Evolutionary conservation across 2,113 vertebrate genomes (phyloP), one percentile per base, ranked within the genome.

Genomic region (Notothenia coriiceps): DNA sequence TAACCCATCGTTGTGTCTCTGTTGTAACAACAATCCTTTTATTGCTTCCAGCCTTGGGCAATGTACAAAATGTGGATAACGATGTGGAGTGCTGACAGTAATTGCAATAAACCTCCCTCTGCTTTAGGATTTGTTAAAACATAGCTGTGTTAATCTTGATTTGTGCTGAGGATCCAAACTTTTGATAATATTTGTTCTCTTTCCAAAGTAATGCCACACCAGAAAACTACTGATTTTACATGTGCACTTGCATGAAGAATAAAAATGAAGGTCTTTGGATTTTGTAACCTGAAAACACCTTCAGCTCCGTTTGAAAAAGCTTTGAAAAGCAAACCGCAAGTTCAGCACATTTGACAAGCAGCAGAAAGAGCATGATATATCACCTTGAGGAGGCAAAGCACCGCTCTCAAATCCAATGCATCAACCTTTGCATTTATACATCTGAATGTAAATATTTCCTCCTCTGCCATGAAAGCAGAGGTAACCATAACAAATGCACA

Each of bases 341-440:
- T 89, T 88, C 83, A 85, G 86, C 86, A 86, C 61, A 86, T 80
- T 86, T 77, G 85, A 91, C 84, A 81, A 75, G 79, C 11, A 43
- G 56, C 69, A 86, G 74, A 85, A 90, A 84, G 59, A 82, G 44
- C 55, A 51, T 86, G 82, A 92, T 77, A 62, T 69, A 89, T 91
- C 74, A 89, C 81, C 71, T 78, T 88, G 77, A 75, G 18, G 84
- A 70, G 14, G 46, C 43, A 57, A 54, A 67, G 61, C 67, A 0
- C 56, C 54, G 40, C 76, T 74, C 71, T 79, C 47, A 90, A 77
- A 74, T 80, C 67, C 72, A 76, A 74, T 78, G 51, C 74, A 74
- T 78, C 71, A 62, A 15, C 47, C 61, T 78, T 71, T 79, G 70
- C 33, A 69, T 88, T 86, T 89, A 77, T 77, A 71, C 56, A 80